A percentile compares a stretch with the other conserved stretches of the same genome.
phyloP scores from a whole-genome alignment of 2,888 invertebrate genomes.

The Mythimna albipuncta region DNA sequence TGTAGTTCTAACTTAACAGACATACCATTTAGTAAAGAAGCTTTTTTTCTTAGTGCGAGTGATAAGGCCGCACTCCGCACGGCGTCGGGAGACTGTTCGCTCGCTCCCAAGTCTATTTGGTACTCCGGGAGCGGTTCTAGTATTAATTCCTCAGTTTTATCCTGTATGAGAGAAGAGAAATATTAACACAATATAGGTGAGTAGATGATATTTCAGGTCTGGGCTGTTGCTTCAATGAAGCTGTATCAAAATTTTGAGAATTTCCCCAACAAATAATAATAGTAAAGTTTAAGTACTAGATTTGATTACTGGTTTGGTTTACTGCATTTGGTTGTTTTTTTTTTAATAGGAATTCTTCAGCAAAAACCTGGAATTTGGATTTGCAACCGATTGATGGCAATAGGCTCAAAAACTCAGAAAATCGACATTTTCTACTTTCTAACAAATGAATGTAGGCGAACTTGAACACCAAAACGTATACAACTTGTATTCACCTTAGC shows the following conservation, averaged over 20 bases:
- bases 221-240: background rate
- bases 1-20: background rate
- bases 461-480: background rate
- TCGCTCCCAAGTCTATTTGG: constrained; percentile 82
- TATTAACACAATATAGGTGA: background rate
- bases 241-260: background rate
- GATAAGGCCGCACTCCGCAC: constrained; percentile 71
- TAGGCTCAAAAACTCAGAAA: background rate
- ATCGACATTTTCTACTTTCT: background rate
- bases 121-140: constrained; percentile 83
- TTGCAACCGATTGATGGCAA: background rate
- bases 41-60: constrained; percentile 72
- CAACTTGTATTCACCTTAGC: constrained; percentile 72
- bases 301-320: background rate
- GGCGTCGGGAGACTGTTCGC: constrained; percentile 65
- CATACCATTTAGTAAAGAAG: constrained; percentile 77
- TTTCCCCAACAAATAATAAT: background rate
- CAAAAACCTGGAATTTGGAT: background rate
- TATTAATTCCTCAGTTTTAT: constrained; percentile 71
- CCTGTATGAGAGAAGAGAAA: constrained; percentile 62
- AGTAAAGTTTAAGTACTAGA: background rate
- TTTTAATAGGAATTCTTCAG: background rate
- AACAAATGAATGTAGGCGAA: background rate
- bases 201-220: background rate
- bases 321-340: background rate